These are phyloP conservation scores for Clarias batrachus DNA, from an alignment of 2,113 vertebrate species.

Conservation along the genomic window DNA sequence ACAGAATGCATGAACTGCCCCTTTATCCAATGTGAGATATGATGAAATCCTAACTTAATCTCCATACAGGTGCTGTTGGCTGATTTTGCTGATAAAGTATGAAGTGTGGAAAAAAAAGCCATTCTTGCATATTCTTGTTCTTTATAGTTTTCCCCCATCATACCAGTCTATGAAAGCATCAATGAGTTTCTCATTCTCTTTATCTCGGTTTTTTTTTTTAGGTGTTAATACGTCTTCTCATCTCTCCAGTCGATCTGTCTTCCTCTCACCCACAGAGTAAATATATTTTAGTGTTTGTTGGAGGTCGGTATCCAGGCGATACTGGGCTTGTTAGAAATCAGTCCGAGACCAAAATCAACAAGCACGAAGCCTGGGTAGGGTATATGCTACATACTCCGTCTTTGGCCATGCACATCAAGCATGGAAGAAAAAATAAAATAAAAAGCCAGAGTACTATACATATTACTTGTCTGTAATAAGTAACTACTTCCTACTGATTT, in stretches of 20 bases:
- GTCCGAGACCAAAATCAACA: conserved; percentile 12
- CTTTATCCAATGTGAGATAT: conserved; percentile 25
- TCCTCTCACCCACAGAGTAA: conserved; percentile 20
- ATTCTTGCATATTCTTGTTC: background rate
- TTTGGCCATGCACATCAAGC: background rate
- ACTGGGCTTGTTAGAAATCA: conserved; percentile 25
- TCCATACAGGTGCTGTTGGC: conserved; percentile 13
- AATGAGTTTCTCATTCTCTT: background rate
- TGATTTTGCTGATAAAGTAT: conserved; percentile 33
- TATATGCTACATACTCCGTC: background rate
- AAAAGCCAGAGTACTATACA: too few species aligned
- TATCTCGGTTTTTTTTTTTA: background rate
- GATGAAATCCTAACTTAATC: conserved; percentile 40
- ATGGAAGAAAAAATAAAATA: too few species aligned
- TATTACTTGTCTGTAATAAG: background rate
- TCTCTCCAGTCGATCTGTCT: conserved; percentile 9
- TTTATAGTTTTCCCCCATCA: background rate
- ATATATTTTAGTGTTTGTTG: conserved; percentile 41
- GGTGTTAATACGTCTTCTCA: conserved; percentile 5
- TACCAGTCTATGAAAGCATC: background rate
- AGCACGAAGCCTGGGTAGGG: background rate
- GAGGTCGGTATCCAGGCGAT: conserved; percentile 39
- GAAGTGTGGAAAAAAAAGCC: background rate
- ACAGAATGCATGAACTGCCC: background rate
- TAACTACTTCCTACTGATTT: background rate